Base-by-base conservation (phyloP, 2,797 vertebrate genomes). In the Enteromius afrohamiltoni region DNA sequence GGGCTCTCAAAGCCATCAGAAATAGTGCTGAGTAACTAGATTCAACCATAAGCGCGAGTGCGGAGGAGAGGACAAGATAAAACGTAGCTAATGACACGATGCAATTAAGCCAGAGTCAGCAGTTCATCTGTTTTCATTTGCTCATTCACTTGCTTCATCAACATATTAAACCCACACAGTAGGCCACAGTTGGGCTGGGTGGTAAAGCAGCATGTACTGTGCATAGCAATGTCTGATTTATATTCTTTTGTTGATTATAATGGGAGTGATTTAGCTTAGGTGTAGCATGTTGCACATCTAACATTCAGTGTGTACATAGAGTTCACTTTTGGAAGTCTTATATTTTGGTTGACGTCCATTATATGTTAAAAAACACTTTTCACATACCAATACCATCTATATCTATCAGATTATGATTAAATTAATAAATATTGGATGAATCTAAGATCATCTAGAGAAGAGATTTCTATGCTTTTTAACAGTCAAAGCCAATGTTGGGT, bases 21-120 rank as follows among this genome's bases (percentile, higher is more conserved):
- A 64, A 64, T 47, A 80, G 40, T 29, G 21, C 79, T 37, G 62
- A 74, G 71, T 83, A 86, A 83, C 83, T 70, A 75, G 65, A 84
- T 70, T 34, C 80, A 62, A 83, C 69, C 31, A 14, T 23, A 58
- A 79, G 47, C 70, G 34, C 11, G 26, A 62, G 68, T 34, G 31
- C 70, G 21, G 76, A 73, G 71, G 55, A 77, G 55, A 81, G 53
- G 49, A 68, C 16, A 4, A 75, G 42, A 82, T 79, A 70, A 82
- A 82, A 85, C 23, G 60, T 34, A 79, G 75, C 62, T 77, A 69
- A 80, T 82, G 69, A 82, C 83, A 67, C 11, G 3, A 49, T 85
- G 83, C 51, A 69, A 45, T 69, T 23, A 49, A 45, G 45, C 47
- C 37, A 68, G 85, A 84, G 77, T 87, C 88, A 86, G 83, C 69